Percentiles rank a stretch among this genome's conserved stretches.
phyloP scores from a whole-genome alignment of 2,888 invertebrate species.

The Ellobium chinense region DNA sequence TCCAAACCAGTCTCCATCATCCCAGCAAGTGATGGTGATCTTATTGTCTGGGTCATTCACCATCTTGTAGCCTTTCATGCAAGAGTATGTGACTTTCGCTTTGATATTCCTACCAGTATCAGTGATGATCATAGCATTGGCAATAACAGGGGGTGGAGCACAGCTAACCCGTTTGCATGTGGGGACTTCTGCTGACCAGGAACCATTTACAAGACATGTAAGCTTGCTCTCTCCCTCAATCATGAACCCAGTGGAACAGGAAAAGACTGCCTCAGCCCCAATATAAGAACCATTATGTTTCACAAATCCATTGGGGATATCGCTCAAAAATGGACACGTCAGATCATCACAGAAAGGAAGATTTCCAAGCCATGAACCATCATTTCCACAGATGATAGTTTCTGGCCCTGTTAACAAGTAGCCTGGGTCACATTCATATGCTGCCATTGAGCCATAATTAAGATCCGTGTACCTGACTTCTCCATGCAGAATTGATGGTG shows the following conservation, averaged over 20 bases:
- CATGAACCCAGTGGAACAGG: slow-evolving; percentile 92
- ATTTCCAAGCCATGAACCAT: slow-evolving; percentile 68
- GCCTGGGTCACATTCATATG: slow-evolving; percentile 47
- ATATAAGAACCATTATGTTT: slow-evolving; percentile 45
- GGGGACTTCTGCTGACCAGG: slow-evolving; percentile 66
- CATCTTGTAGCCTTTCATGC: slow-evolving; percentile 40
- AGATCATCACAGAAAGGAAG: slow-evolving; percentile 68
- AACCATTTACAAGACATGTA: slow-evolving; percentile 79
- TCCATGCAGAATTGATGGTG: slow-evolving; percentile 34
- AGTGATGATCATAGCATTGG: slow-evolving; percentile 14
- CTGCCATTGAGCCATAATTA: slow-evolving; percentile 16
- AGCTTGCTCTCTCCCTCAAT: slow-evolving; percentile 92
- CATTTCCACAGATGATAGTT: slow-evolving; percentile 63
- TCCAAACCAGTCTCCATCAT: slow-evolving; percentile 59
- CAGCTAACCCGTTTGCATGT: slow-evolving; percentile 57
- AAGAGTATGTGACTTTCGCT: slow-evolving; percentile 29
- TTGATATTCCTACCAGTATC: slow-evolving; percentile 12
- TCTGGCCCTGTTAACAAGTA: slow-evolving; percentile 54
- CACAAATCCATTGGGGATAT: slow-evolving; percentile 57
- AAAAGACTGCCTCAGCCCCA: slow-evolving; percentile 81
- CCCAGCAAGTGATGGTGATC: slow-evolving; percentile 50
- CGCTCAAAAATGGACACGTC: slow-evolving; percentile 56
- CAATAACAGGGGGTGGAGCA: slow-evolving; percentile 19
- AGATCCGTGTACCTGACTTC: neutral
- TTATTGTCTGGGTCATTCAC: slow-evolving; percentile 12